Evolutionary conservation across 2,888 invertebrate genomes (phyloP), one percentile per base, ranked within the genome.

Genomic region (Achlya flavicornis): DNA sequence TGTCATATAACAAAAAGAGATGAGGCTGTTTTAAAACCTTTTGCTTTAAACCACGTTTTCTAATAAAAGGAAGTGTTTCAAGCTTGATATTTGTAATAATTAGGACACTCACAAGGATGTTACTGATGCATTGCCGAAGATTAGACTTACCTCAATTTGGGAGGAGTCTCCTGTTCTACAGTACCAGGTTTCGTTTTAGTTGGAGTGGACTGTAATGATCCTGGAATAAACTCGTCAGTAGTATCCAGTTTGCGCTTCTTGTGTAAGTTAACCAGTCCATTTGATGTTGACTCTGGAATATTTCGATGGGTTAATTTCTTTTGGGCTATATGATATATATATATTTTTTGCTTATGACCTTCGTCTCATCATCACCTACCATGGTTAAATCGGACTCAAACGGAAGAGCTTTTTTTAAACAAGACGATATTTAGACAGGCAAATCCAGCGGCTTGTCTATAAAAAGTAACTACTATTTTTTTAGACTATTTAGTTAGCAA

Each of bases 261-360:
- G 76, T 89, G 87, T 57, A 89, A 81, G 11, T 70, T 77, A 19
- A 89, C 89, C 19, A 81, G 73, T 2, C 76, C 73, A 0, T 65
- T 62, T n/a, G 69, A 64, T 0, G 76, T 63, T n/a, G 73, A 66
- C 53, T 69, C 81, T 82, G 74, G 38, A 62, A 48, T 43, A 58
- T 35, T 19, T 68, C 1, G 16, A 3, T 19, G 10, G 38, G 11
- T 4, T 16, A 41, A 16, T 60, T 41, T 26, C 11, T 19, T n/a
- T 4, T 38, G 6, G 7, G 16, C 0, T 57, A 26, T 0, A 5
- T 19, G 10, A n/a, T n/a, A n/a, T n/a, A n/a, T n/a, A n/a, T n/a
- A n/a, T n/a, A n/a, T n/a, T n/a, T n/a, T n/a, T n/a, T 19, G 4
- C 53, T 53, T 53, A 53, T 7, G 4, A 53, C 53, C 8, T 12